Percentiles rank a stretch among this genome's conserved stretches.
These are phyloP conservation scores for Trissoscelio sp. DNA, from an alignment of 2,888 invertebrate genomes.

Conservation along the genomic window DNA sequence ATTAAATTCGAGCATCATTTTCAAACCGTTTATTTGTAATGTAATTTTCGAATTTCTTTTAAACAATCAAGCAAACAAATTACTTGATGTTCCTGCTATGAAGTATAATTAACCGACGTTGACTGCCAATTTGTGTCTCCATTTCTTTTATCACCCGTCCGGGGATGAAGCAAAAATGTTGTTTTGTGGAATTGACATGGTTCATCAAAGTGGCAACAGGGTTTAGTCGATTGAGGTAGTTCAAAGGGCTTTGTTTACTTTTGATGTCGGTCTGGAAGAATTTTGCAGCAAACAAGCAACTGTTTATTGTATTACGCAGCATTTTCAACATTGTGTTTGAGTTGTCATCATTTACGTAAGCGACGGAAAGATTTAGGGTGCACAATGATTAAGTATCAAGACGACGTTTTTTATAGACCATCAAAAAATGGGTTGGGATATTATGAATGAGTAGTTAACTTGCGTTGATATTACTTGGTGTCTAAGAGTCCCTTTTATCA, in stretches of 20 bases:
- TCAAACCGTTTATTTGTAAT: too few relatives aligned
- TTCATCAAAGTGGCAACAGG: slow-evolving; percentile 9
- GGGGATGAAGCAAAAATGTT: not conserved
- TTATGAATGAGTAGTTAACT: too few relatives aligned
- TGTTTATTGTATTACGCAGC: not conserved
- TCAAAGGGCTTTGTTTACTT: slow-evolving; percentile 24
- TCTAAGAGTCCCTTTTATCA: too few relatives aligned
- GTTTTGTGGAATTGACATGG: not conserved
- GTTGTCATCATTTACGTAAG: not conserved
- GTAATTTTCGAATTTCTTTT: too few relatives aligned
- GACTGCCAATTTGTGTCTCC: too few relatives aligned
- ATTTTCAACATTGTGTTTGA: not conserved
- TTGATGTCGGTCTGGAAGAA: not conserved
- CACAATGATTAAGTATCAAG: not conserved
- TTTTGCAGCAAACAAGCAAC: not conserved
- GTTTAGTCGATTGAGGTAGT: slow-evolving; percentile 3
- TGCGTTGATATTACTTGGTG: too few relatives aligned
- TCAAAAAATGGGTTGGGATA: too few relatives aligned
- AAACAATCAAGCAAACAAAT: too few relatives aligned
- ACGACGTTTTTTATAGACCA: not conserved
- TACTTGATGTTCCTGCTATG: too few relatives aligned
- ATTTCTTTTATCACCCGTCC: not conserved
- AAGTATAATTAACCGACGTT: too few relatives aligned
- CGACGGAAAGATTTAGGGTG: not conserved
- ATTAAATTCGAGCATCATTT: too few relatives aligned